Evolutionary conservation across 2,888 invertebrate species (phyloP), one percentile per base, ranked within the genome.

Genomic region (Lordiphosa fenestrarum): DNA sequence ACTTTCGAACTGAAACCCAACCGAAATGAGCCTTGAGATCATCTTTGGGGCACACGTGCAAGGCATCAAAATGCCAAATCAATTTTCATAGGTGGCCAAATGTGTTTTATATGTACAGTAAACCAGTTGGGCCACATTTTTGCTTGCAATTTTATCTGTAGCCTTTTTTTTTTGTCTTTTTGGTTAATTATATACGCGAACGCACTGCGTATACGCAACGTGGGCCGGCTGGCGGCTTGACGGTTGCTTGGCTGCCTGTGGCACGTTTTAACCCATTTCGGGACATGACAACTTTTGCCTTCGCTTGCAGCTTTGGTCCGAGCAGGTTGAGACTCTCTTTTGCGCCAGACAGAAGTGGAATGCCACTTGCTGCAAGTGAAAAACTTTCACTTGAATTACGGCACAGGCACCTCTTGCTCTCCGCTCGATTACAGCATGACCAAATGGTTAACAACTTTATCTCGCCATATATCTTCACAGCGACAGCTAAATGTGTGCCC

Each of bases 331-430:
- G 33, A 53, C 55, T 41, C 9, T 25, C 25, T 37, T 30, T 30
- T 30, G 30, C 49, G 10, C 46, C 50, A 61, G 53, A 41, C 60
- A 42, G 30, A 47, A 58, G 41, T 36, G 63, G 64, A 61, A 77
- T 58, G 80, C 66, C 69, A 53, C 59, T 46, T 44, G 72, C 58
- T 77, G 66, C 78, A 84, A 83, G 85, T 84, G 84, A 77, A 74
- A 82, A 84, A 82, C 85, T 82, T 82, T 82, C 85, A 85, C 82
- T 82, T 82, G 60, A 59, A n/a, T 81, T 81, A 81, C 81, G 73
- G 64, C 81, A 76, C 77, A 71, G 25, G 49, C 15, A 33, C 42
- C 30, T 9, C 13, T 44, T 44, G 44, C 15, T 44, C 44, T 30
- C 30, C 4, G 9, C 44, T 44, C 44, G 35, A 42, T 55, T 55